Evolutionary conservation across 2,888 invertebrate genomes (phyloP).

Genomic region (Charanyca ferruginea): DNA sequence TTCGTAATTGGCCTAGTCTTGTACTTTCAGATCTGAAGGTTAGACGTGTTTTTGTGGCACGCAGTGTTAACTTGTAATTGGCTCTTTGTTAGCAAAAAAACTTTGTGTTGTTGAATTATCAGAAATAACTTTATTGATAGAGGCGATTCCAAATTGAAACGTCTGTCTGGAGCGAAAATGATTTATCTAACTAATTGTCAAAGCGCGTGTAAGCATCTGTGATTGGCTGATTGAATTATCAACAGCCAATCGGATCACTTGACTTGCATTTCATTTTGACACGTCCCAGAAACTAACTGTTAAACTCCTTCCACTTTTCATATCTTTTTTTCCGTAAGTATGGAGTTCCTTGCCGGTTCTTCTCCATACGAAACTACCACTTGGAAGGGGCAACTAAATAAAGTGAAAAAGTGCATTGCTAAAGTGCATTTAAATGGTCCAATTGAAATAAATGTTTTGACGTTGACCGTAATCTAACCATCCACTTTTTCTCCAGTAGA

Average conservation of each 20-base stretch:
- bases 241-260: too few relatives aligned
- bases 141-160: conserved; percentile 9
- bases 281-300: too few relatives aligned
- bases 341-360: too few relatives aligned
- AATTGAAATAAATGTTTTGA: too few relatives aligned
- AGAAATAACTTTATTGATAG: conserved; percentile 5
- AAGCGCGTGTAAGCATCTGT: not conserved
- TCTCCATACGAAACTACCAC: too few relatives aligned
- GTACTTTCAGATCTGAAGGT: conserved; percentile 29
- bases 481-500: conserved; percentile 78
- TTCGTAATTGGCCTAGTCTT: conserved; percentile 19
- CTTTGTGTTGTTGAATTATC: conserved; percentile 12
- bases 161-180: not conserved
- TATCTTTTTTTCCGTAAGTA: too few relatives aligned
- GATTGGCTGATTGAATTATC: not conserved
- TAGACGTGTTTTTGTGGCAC: conserved; percentile 22
- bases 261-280: too few relatives aligned
- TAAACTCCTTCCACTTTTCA: too few relatives aligned
- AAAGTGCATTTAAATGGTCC: too few relatives aligned
- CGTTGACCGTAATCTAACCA: not conserved
- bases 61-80: conserved; percentile 51
- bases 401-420: too few relatives aligned
- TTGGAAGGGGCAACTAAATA: too few relatives aligned
- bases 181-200: too few relatives aligned
- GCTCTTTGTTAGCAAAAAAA: conserved; percentile 23